Base-by-base conservation (phyloP, 1,140 invertebrate genomes). In the Doryteuthis pealeii region DNA sequence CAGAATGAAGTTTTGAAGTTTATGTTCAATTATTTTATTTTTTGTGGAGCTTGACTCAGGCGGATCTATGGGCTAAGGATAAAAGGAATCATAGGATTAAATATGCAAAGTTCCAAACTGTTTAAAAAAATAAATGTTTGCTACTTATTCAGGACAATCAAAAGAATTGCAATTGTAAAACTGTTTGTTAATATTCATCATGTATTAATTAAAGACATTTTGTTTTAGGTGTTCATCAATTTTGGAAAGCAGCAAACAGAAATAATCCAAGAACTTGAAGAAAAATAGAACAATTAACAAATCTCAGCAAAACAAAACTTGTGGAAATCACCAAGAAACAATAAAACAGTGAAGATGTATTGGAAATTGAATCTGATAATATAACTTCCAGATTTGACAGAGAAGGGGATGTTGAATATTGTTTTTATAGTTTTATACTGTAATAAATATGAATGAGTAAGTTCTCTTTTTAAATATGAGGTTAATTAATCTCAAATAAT, bases 191-290 rank as follows among this genome's bases (percentile, higher is more conserved):
- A n/a, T n/a, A n/a, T n/a, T n/a, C n/a, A n/a, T n/a, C n/a, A n/a
- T n/a, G n/a, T n/a, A n/a, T n/a, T n/a, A n/a, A n/a, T n/a, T n/a
- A n/a, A n/a, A n/a, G n/a, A n/a, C n/a, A n/a, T n/a, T n/a, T 40
- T 26, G 73, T 77, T 79, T 6, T 77, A 89, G 88, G 89, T 89
- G 15, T 90, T 90, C 71, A 89, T 90, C 49, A 90, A 89, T 76
- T 90, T 90, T 83, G 89, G 89, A 4, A 88, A 89, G 69, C 85
- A 89, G 76, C 89, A 89, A 76, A 81, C 82, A 26, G 86, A 86
- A 71, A 80, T 85, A 33, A 82, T 85, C 5, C 77, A 80, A 43
- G 84, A 85, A 69, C 74, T 69, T 49, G 74, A 79, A 43, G 69
- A n/a, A 72, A 15, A 33, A 68, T 31, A 30, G 30, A n/a, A 18